These are phyloP conservation scores for Dipus sagitta DNA, from an alignment of 2,797 vertebrate genomes.

Conservation along the genomic window DNA sequence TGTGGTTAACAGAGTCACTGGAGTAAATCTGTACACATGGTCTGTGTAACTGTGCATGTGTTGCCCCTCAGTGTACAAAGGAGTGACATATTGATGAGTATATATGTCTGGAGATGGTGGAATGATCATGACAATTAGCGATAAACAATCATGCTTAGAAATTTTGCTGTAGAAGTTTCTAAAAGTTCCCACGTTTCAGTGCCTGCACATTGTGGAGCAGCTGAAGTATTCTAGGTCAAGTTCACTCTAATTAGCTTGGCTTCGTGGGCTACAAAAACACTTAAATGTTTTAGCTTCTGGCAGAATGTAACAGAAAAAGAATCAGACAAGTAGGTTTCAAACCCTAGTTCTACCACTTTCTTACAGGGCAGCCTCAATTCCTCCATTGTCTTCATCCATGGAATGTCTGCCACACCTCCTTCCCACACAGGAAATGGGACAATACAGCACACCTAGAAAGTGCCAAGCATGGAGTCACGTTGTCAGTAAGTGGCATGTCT, in stretches of 20 bases:
- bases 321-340: neutral
- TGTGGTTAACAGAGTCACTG: neutral
- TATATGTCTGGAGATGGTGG: neutral
- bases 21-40: neutral
- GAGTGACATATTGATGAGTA: neutral
- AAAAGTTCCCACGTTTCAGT: neutral
- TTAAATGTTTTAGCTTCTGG: conserved; percentile 20
- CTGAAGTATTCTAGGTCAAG: neutral
- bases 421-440: neutral
- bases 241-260: conserved; percentile 7
- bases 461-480: neutral
- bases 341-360: neutral
- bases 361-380: neutral
- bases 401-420: neutral
- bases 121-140: neutral
- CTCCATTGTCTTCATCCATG: neutral
- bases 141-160: neutral
- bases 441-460: neutral
- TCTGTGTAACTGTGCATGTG: neutral
- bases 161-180: conserved; percentile 30
- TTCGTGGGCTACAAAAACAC: neutral
- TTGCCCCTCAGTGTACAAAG: neutral
- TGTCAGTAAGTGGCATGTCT: neutral
- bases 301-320: neutral
- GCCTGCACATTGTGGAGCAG: neutral